These are phyloP conservation scores for Andrena camellia DNA, from an alignment of 2,888 invertebrate species.

Conservation along the genomic window DNA sequence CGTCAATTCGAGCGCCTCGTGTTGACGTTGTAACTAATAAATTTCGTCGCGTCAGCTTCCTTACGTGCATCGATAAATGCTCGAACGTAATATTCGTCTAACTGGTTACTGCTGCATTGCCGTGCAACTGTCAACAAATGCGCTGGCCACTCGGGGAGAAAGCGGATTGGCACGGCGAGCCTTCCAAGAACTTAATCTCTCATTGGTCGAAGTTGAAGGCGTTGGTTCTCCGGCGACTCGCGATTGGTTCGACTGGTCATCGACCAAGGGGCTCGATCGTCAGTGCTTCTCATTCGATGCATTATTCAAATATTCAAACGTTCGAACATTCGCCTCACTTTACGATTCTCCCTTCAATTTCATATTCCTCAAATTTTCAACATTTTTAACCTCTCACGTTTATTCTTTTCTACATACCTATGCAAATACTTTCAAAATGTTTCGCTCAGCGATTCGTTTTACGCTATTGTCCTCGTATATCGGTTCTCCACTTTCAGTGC, in stretches of 20 bases:
- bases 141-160: slow-evolving; percentile 45
- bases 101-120: slow-evolving; percentile 2
- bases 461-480: not conserved
- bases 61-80: not conserved
- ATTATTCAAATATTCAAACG: not conserved
- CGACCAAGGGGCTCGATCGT: slow-evolving; percentile 68
- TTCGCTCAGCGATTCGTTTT: not conserved
- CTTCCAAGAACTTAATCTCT: slow-evolving; percentile 30
- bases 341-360: not conserved
- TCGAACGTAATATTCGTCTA: not conserved
- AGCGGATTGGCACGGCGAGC: slow-evolving; percentile 62
- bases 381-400: not conserved
- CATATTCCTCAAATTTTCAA: not conserved
- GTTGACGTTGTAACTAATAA: not conserved
- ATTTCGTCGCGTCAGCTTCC: not conserved
- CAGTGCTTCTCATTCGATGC: slow-evolving; percentile 61
- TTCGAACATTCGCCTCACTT: not conserved
- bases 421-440: not conserved
- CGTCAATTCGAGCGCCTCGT: not conserved
- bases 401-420: not conserved
- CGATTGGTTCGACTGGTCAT: slow-evolving; percentile 63
- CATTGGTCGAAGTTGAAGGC: slow-evolving; percentile 67
- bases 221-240: slow-evolving; percentile 47
- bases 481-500: not conserved
- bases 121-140: slow-evolving; percentile 27